A percentile compares a stretch with the other conserved stretches of the same genome.
These are phyloP conservation scores for Dryobates pubescens DNA, from an alignment of 2,797 vertebrate species.

Conservation along the genomic window DNA sequence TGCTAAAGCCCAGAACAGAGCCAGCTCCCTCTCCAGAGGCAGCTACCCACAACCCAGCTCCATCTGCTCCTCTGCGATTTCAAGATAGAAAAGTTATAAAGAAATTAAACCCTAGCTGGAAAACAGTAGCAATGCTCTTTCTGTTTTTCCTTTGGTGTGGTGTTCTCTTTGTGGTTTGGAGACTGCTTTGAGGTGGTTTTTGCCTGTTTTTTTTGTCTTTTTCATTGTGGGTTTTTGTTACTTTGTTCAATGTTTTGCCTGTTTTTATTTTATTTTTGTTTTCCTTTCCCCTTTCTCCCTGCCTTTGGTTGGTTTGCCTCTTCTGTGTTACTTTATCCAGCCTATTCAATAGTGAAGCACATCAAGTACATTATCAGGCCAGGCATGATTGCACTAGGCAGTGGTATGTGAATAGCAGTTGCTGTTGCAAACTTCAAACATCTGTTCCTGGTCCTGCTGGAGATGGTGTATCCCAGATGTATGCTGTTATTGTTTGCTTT, in stretches of 20 bases:
- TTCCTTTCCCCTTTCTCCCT: no score
- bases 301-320: background rate
- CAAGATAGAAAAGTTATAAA: background rate
- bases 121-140: background rate
- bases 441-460: background rate
- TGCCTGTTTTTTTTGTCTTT: no score
- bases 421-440: background rate
- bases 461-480: background rate
- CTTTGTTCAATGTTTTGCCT: no score
- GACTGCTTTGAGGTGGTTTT: no score
- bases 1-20: background rate
- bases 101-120: background rate
- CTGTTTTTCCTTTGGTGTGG: background rate
- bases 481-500: background rate
- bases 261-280: no score
- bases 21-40: background rate
- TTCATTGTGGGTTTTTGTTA: no score
- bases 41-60: rapidly evolving
- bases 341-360: background rate
- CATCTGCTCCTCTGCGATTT: background rate
- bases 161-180: no score
- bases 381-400: background rate
- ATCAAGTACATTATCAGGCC: background rate
- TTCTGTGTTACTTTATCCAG: background rate
- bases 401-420: background rate